These are phyloP conservation scores for Volucella inanis DNA, from an alignment of 2,888 invertebrate genomes.

Conservation along the genomic window DNA sequence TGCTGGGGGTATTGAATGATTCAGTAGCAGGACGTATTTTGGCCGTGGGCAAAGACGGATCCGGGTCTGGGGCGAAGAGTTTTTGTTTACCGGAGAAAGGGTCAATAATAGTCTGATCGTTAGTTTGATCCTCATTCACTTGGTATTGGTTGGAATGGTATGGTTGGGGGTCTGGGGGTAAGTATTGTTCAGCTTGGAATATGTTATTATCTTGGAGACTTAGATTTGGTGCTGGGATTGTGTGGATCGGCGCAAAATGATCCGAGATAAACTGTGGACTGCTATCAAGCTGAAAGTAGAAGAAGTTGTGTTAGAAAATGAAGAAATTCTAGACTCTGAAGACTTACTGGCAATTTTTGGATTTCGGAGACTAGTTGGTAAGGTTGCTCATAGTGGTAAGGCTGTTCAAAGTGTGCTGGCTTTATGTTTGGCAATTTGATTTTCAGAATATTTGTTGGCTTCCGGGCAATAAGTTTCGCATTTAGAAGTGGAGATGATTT, in stretches of 20 bases:
- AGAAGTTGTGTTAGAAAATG: neutral
- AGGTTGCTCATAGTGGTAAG: constrained; percentile 81
- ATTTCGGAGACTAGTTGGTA: constrained; percentile 77
- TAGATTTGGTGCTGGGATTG: constrained; percentile 93
- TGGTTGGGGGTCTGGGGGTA: constrained; percentile 78
- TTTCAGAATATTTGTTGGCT: constrained; percentile 78
- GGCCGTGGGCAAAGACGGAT: constrained; percentile 83
- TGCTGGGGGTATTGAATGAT: constrained; percentile 83
- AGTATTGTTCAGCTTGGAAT: constrained; percentile 78
- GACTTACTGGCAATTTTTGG: constrained; percentile 80
- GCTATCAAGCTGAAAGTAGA: constrained; percentile 78
- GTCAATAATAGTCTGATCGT: constrained; percentile 82
- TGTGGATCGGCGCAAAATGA: constrained; percentile 94
- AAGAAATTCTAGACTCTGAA: neutral
- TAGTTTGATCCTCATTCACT: constrained; percentile 84
- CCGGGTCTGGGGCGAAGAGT: constrained; percentile 84
- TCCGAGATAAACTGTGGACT: constrained; percentile 88
- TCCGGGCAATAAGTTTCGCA: constrained; percentile 76
- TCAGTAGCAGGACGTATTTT: constrained; percentile 82
- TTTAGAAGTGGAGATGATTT: constrained; percentile 51
- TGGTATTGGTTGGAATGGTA: constrained; percentile 82
- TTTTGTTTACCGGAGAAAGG: constrained; percentile 82
- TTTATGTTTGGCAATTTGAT: constrained; percentile 80
- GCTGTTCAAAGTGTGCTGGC: constrained; percentile 79
- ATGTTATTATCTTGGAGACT: constrained; percentile 80